These are phyloP conservation scores for Panopea generosa DNA, from an alignment of 2,888 invertebrate genomes.

Conservation along the genomic window DNA sequence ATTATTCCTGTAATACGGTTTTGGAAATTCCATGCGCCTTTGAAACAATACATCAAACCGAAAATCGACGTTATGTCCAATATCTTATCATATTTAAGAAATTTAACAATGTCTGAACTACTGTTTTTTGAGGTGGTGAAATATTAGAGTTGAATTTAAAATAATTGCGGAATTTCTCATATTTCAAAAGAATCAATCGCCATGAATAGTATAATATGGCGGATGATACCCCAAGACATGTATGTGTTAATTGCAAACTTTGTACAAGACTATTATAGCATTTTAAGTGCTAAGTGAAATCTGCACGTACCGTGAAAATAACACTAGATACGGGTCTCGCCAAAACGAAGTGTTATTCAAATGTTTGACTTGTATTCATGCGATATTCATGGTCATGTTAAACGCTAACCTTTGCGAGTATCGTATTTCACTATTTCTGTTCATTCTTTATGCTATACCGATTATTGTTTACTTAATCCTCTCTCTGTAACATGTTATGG, in stretches of 20 bases:
- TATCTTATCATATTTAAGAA: no score
- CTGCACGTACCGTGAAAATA: no score
- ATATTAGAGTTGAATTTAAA: no score
- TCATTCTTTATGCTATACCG: background rate
- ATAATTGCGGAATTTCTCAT: background rate
- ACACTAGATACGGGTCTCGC: no score
- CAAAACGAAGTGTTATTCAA: background rate
- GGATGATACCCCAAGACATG: background rate
- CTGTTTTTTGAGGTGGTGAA: no score
- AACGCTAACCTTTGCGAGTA: background rate
- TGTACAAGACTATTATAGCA: slow-evolving; percentile 9
- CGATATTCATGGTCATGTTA: background rate
- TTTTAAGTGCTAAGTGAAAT: slow-evolving; percentile 23
- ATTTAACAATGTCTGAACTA: no score
- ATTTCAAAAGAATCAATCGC: background rate
- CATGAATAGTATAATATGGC: background rate
- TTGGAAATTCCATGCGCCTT: no score
- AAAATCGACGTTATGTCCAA: no score
- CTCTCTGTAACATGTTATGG: slow-evolving; percentile 44
- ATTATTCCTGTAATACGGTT: no score
- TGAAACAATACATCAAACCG: no score
- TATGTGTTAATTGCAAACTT: slow-evolving; percentile 42
- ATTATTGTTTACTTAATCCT: background rate
- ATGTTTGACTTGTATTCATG: no score
- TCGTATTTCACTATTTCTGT: background rate